A percentile compares a stretch with the other conserved stretches of the same genome.
phyloP scores from a whole-genome alignment of 2,797 vertebrate species.

The Vespertilio murinus region DNA sequence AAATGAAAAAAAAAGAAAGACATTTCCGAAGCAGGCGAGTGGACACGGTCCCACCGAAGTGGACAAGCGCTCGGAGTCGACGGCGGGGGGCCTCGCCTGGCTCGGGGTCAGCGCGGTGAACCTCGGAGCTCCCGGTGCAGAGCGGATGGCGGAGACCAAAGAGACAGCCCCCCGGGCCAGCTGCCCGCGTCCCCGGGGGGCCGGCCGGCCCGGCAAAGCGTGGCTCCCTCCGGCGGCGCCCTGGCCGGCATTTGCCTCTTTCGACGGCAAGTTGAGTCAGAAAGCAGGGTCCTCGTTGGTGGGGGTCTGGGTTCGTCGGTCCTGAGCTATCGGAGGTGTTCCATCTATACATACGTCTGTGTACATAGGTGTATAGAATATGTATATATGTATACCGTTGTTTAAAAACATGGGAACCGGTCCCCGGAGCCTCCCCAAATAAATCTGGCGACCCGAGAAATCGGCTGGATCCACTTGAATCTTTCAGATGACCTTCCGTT shows the following conservation, averaged over 20 bases:
- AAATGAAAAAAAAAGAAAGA: neutral
- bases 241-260: slow-evolving; percentile 45
- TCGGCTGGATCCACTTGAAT: slow-evolving; percentile 48
- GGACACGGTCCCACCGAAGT: slow-evolving; percentile 64
- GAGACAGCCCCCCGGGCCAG: slow-evolving; percentile 12
- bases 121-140: slow-evolving; percentile 20
- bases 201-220: neutral
- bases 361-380: slow-evolving; percentile 64
- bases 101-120: slow-evolving; percentile 58
- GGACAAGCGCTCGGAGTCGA: neutral
- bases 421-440: slow-evolving; percentile 40
- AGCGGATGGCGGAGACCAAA: slow-evolving; percentile 52
- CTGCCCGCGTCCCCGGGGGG: neutral
- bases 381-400: slow-evolving; percentile 65
- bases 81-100: slow-evolving; percentile 20
- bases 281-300: slow-evolving; percentile 15
- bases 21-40: slow-evolving; percentile 45
- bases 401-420: slow-evolving; percentile 23
- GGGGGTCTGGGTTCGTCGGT: slow-evolving; percentile 34
- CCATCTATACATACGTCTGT: slow-evolving; percentile 72
- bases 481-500: slow-evolving; percentile 56
- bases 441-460: slow-evolving; percentile 57
- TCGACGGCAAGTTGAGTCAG: slow-evolving; percentile 27
- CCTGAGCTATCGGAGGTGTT: slow-evolving; percentile 60
- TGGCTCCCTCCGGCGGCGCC: neutral